A percentile compares a stretch with the other conserved stretches of the same genome.
These are phyloP conservation scores for Okamejei kenojei DNA, from an alignment of 2,797 vertebrate species.

Conservation along the genomic window DNA sequence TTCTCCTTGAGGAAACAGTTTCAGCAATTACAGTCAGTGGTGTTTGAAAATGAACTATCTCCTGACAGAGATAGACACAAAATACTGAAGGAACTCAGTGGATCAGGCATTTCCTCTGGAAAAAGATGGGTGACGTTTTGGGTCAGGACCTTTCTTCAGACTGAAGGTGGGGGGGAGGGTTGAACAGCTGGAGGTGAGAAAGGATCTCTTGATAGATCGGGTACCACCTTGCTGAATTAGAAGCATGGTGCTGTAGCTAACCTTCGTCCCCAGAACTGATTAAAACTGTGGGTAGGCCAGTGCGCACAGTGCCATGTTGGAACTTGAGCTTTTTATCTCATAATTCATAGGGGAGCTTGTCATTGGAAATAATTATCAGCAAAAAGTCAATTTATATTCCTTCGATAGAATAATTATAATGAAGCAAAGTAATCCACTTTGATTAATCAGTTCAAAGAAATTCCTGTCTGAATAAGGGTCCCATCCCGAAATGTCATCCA, in stretches of 20 bases:
- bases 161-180: too few species aligned
- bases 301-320: neutral
- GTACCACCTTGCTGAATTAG: neutral
- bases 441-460: neutral
- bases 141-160: too few species aligned
- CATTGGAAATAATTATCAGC: neutral
- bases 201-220: neutral
- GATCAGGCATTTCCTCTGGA: too few species aligned
- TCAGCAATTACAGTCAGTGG: neutral
- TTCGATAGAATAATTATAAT: neutral
- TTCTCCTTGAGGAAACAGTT: neutral
- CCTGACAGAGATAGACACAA: neutral
- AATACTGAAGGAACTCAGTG: too few species aligned
- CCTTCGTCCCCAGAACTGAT: neutral
- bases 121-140: too few species aligned
- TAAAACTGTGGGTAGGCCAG: neutral
- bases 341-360: neutral
- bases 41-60: conserved; percentile 8
- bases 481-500: too few species aligned
- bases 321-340: neutral
- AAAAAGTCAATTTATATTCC: neutral
- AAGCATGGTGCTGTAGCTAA: neutral
- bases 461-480: too few species aligned
- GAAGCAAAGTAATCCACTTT: neutral
- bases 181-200: too few species aligned